Evolutionary conservation across 2,888 invertebrate genomes (phyloP).

Genomic region (Parnassius glacialis): DNA sequence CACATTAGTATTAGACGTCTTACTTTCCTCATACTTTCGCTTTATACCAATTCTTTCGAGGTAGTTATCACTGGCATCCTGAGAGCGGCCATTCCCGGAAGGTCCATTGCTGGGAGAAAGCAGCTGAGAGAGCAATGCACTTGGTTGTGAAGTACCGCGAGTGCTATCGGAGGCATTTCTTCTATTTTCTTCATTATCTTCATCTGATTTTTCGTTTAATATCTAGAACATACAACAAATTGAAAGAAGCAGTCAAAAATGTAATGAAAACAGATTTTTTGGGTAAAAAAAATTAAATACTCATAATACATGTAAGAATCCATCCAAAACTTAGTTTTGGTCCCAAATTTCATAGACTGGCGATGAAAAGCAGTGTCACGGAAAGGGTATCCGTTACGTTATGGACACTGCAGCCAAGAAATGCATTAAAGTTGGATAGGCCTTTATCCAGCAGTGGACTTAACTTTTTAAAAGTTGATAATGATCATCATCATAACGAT

Average conservation of each 20-base stretch:
- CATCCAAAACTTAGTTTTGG: too few relatives aligned
- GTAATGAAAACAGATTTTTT: too few relatives aligned
- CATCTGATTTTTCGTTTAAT: conserved; percentile 90
- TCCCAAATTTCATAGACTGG: too few relatives aligned
- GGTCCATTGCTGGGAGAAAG: conserved; percentile 65
- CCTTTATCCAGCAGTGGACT: too few relatives aligned
- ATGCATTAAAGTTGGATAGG: too few relatives aligned
- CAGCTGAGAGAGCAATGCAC: conserved; percentile 79
- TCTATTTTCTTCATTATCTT: conserved; percentile 85
- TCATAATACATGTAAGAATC: too few relatives aligned
- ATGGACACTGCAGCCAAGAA: too few relatives aligned
- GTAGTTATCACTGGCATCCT: conserved; percentile 58
- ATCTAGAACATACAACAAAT: conserved; percentile 74
- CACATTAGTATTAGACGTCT: conserved; percentile 81
- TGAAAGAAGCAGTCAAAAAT: not conserved
- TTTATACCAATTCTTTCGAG: conserved; percentile 63
- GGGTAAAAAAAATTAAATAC: too few relatives aligned
- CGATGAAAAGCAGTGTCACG: too few relatives aligned
- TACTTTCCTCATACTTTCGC: conserved; percentile 76
- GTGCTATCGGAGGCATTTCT: conserved; percentile 55
- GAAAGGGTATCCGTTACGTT: too few relatives aligned
- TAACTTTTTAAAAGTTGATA: too few relatives aligned
- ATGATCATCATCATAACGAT: too few relatives aligned
- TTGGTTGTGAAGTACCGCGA: conserved; percentile 61
- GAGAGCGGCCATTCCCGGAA: conserved; percentile 57